Evolutionary conservation across 2,797 vertebrate genomes (phyloP).

Genomic region (Erethizon dorsatum): DNA sequence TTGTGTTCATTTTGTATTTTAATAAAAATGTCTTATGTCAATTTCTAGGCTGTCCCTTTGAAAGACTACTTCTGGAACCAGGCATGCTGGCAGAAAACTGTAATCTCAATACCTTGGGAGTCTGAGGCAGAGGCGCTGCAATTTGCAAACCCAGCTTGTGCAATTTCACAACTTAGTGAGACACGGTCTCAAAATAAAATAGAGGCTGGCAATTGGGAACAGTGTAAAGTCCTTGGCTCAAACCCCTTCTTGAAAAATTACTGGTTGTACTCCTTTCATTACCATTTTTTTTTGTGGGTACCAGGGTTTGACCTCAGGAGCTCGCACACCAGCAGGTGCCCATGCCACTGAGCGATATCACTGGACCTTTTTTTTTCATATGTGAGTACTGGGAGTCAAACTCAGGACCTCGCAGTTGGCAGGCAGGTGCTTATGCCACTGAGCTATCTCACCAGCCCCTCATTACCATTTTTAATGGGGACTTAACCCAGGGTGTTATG

Average conservation of each 20-base stretch:
- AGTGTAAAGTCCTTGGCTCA: neutral
- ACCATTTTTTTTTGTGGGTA: neutral
- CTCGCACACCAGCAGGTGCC: neutral
- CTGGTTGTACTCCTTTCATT: neutral
- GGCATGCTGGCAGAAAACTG: neutral
- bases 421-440: no score
- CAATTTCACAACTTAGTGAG: neutral
- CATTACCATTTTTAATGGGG: no score
- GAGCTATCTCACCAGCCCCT: no score
- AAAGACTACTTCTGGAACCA: neutral
- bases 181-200: neutral
- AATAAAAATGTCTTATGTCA: neutral
- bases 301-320: neutral
- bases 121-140: neutral
- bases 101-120: neutral
- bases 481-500: no score
- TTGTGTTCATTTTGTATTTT: neutral
- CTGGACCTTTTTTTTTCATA: no score
- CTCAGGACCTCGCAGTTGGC: no score
- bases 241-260: neutral
- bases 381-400: no score
- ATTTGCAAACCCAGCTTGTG: neutral
- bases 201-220: neutral
- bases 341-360: no score
- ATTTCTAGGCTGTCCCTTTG: conserved; percentile 12